Percentiles rank a stretch among this genome's conserved stretches.
phyloP scores from a whole-genome alignment of 2,888 invertebrate genomes.

The Sinohyriopsis cumingii region DNA sequence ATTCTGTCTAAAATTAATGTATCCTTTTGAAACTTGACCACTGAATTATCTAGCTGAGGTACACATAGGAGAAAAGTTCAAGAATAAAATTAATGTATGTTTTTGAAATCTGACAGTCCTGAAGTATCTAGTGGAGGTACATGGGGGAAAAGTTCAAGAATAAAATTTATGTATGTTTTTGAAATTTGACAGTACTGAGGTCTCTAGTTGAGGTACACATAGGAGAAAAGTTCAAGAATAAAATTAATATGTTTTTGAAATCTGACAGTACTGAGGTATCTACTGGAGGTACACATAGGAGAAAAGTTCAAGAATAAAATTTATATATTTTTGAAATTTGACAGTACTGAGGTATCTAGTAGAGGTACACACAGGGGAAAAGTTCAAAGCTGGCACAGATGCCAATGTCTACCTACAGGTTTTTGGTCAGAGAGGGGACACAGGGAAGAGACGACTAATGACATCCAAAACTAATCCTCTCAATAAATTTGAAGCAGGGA shows the following conservation, averaged over 20 bases:
- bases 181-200: slow-evolving; percentile 46
- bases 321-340: slow-evolving; percentile 20
- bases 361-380: slow-evolving; percentile 55
- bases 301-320: too few relatives aligned
- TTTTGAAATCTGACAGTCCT: slow-evolving; percentile 44
- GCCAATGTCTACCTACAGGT: slow-evolving; percentile 67
- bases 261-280: slow-evolving; percentile 58
- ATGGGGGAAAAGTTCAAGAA: too few relatives aligned
- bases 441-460: slow-evolving; percentile 62
- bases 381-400: slow-evolving; percentile 64
- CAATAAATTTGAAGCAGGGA: slow-evolving; percentile 57
- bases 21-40: slow-evolving; percentile 15
- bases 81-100: slow-evolving; percentile 27
- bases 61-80: too few relatives aligned
- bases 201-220: slow-evolving; percentile 33
- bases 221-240: too few relatives aligned
- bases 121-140: slow-evolving; percentile 38
- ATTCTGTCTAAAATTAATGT: slow-evolving; percentile 20
- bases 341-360: slow-evolving; percentile 59
- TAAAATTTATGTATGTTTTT: slow-evolving; percentile 27
- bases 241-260: slow-evolving; percentile 27
- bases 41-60: slow-evolving; percentile 42
- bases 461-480: slow-evolving; percentile 27
- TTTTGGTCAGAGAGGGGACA: slow-evolving; percentile 67
- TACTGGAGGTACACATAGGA: too few relatives aligned